Evolutionary conservation across 2,888 invertebrate species (phyloP).

Genomic region (Polyommatus icarus): DNA sequence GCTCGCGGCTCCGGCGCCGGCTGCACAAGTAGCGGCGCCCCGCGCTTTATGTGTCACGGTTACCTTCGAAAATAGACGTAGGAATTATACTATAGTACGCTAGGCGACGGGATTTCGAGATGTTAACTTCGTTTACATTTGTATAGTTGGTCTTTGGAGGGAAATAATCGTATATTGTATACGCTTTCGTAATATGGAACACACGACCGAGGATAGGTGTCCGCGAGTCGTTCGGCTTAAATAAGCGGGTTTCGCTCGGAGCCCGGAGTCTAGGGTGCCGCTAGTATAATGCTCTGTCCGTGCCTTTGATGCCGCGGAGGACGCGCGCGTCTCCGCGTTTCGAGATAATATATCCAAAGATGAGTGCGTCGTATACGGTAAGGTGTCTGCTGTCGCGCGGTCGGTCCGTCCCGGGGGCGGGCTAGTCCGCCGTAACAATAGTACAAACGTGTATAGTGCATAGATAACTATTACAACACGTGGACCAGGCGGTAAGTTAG

Average conservation of each 20-base stretch:
- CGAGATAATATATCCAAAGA: conserved; percentile 62
- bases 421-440: conserved; percentile 60
- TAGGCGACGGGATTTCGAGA: neutral
- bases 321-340: conserved; percentile 36
- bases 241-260: neutral
- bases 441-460: conserved; percentile 72
- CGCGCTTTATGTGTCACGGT: conserved; percentile 44
- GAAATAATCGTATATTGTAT: neutral
- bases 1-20: conserved; percentile 63
- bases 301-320: conserved; percentile 28
- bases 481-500: conserved; percentile 72
- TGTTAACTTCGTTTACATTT: neutral
- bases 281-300: conserved; percentile 28
- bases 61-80: conserved; percentile 42
- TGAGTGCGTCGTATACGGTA: conserved; percentile 67
- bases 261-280: conserved; percentile 16
- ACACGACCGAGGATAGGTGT: neutral
- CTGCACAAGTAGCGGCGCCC: conserved; percentile 61
- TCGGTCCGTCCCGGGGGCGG: conserved; percentile 41
- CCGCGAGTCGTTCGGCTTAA: neutral
- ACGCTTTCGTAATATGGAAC: neutral
- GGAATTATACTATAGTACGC: conserved; percentile 27
- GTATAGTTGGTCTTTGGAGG: neutral
- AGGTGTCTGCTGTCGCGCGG: conserved; percentile 49
- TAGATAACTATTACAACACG: conserved; percentile 71